These are phyloP conservation scores for Arvicanthis niloticus DNA, from an alignment of 2,113 vertebrate genomes.

Conservation along the genomic window DNA sequence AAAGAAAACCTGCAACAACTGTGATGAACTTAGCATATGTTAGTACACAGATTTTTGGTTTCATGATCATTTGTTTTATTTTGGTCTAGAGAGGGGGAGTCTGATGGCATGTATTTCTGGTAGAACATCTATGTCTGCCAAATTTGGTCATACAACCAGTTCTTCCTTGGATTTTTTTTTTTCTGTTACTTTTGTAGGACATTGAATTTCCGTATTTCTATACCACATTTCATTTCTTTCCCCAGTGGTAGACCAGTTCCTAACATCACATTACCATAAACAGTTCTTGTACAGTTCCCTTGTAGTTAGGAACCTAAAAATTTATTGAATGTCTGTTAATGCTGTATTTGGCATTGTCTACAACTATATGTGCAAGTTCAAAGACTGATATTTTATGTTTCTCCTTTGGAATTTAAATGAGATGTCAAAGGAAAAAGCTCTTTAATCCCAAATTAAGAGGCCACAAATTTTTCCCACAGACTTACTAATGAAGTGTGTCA, in stretches of 20 bases:
- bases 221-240: not conserved
- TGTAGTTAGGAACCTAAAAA: not conserved
- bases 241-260: not conserved
- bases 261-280: not conserved
- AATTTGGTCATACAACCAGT: not conserved
- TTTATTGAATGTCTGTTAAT: slow-evolving; percentile 19
- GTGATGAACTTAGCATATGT: not conserved
- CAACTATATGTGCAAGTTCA: slow-evolving; percentile 41
- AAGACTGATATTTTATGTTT: slow-evolving; percentile 44
- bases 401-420: slow-evolving; percentile 66
- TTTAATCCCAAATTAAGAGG: slow-evolving; percentile 74
- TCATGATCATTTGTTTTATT: not conserved
- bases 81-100: not conserved
- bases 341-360: not conserved
- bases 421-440: slow-evolving; percentile 65
- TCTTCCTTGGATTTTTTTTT: not conserved
- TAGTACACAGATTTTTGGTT: not conserved
- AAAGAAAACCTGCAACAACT: too few relatives aligned
- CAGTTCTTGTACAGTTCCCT: not conserved
- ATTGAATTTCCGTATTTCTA: not conserved
- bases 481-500: slow-evolving; percentile 76
- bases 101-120: not conserved
- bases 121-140: not conserved
- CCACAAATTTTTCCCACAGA: slow-evolving; percentile 68
- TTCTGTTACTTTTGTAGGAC: not conserved